Evolutionary conservation across 1,140 invertebrate species (phyloP), one percentile per base, ranked within the genome.

Genomic region (Drosophila eugracilis): DNA sequence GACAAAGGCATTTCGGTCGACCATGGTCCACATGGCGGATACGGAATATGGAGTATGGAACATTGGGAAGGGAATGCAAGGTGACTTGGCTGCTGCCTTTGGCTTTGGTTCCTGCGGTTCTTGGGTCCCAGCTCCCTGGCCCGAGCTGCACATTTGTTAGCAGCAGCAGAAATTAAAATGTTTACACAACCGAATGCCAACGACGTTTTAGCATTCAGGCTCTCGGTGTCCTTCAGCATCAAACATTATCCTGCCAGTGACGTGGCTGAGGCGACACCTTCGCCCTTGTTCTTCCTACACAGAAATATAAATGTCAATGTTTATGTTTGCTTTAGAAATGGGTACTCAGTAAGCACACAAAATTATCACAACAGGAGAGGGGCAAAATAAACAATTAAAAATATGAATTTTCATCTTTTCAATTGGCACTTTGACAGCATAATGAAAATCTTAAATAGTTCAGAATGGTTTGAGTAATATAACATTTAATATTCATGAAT

Each of bases 131-230:
- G 47, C 19, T 37, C 42, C n/a, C 42, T 41, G 45, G 9, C 30
- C 34, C 34, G 37, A 65, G 65, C 67, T 86, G 80, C 67, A 57
- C 80, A 85, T 86, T 86, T 86, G 81, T 81, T 80, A 75, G 81
- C 60, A 65, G 60, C 75, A 72, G 71, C 65, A 69, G 78, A 88
- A 88, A 88, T 88, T 88, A 88, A 88, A 88, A 88, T 88, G 83
- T 88, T 88, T 88, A 88, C 83, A 88, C 83, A 88, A 88, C 83
- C 66, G 58, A 84, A 74, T 74, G 83, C 83, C 75, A 72, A 78
- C 74, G 70, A 81, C 78, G 75, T 81, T 75, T 75, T 19, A 67
- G 69, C 65, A 86, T 88, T 88, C 81, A 86, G 67, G 55, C 52
- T 22, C 17, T 36, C 66, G 60, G 60, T 75, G 75, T 75, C 70